phyloP scores from a whole-genome alignment of 2,797 vertebrate genomes.

The Holocentrus rufus region DNA sequence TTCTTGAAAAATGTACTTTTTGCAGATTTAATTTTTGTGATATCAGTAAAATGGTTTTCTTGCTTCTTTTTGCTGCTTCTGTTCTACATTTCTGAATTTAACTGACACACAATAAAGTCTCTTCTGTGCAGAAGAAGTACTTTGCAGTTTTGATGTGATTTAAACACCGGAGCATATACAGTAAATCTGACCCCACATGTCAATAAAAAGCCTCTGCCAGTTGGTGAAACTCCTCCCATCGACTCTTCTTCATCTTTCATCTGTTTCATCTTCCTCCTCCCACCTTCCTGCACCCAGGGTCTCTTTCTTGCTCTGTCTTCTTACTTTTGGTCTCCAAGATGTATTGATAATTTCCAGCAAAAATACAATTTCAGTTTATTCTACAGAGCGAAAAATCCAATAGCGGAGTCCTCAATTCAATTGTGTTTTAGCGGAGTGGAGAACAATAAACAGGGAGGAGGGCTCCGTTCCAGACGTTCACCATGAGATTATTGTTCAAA shows the following conservation, averaged over 20 bases:
- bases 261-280: constrained; percentile 48
- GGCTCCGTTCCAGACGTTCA: constrained; percentile 89
- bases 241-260: constrained; percentile 73
- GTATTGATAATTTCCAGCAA: constrained; percentile 99
- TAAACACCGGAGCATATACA: constrained; percentile 63
- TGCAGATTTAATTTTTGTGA: not conserved
- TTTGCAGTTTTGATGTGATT: constrained; percentile 75
- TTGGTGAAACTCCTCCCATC: constrained; percentile 73
- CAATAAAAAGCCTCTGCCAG: constrained; percentile 72
- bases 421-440: constrained; percentile 95
- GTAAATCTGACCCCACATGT: constrained; percentile 69
- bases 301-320: constrained; percentile 91
- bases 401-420: constrained; percentile 93
- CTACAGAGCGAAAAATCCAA: constrained; percentile 96
- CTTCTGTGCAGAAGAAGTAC: constrained; percentile 48
- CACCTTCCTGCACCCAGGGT: constrained; percentile 80
- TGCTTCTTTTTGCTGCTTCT: constrained; percentile 21
- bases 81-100: constrained; percentile 61
- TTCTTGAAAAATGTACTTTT: not conserved
- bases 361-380: constrained; percentile 98
- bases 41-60: not conserved
- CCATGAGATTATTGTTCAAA: constrained; percentile 94
- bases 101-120: constrained; percentile 62
- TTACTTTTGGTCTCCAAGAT: constrained; percentile 94
- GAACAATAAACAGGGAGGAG: constrained; percentile 96